phyloP scores from a whole-genome alignment of 1,140 invertebrate genomes.

The Temnothorax curvispinosus region DNA sequence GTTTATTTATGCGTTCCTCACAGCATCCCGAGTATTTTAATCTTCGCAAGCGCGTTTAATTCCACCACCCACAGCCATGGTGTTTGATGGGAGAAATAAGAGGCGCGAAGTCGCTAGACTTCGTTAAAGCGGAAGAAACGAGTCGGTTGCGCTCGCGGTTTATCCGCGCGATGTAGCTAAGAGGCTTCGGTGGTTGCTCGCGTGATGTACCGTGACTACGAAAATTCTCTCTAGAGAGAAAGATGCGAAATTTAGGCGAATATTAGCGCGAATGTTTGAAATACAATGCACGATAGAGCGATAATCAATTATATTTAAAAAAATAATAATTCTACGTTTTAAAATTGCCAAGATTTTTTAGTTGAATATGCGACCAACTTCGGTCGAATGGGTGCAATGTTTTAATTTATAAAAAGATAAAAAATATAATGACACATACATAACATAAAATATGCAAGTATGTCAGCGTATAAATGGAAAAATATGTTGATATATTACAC shows the following conservation, averaged over 20 bases:
- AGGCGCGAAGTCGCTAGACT: background rate
- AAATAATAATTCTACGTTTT: background rate
- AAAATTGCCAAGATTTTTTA: background rate
- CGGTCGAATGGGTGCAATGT: background rate
- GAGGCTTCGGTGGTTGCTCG: background rate
- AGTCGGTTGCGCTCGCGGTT: background rate
- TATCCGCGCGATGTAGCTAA: background rate
- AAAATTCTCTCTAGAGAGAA: background rate
- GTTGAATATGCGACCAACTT: background rate
- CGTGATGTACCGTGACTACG: background rate
- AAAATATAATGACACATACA: background rate
- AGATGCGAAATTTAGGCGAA: background rate
- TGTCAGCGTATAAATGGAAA: background rate
- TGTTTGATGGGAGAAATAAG: background rate
- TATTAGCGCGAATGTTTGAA: background rate
- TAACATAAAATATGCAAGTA: conserved; percentile 1
- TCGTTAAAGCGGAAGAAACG: conserved; percentile 8
- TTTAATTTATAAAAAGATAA: background rate
- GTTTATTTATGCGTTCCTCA: conserved; percentile 58
- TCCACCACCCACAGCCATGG: background rate
- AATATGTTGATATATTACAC: background rate
- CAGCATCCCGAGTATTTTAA: conserved; percentile 53
- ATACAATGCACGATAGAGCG: background rate
- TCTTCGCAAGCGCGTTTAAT: background rate
- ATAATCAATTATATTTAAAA: background rate